These are phyloP conservation scores for Hippocampus mohnikei DNA, from an alignment of 2,113 vertebrate genomes.

Conservation along the genomic window DNA sequence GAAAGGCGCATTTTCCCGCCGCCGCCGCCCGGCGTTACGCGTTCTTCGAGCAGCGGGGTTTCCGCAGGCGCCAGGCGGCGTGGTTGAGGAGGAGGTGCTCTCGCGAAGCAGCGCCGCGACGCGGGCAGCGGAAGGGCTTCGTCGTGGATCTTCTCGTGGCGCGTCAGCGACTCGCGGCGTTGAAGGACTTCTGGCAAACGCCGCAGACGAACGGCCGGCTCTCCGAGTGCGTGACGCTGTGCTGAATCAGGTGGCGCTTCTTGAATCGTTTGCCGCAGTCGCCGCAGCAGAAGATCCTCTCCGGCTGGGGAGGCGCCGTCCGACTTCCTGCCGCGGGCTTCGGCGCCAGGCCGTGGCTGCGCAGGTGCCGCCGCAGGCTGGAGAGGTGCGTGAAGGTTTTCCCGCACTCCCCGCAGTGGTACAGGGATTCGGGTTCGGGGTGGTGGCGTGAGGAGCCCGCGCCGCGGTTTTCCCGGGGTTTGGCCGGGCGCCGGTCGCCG, in stretches of 20 bases:
- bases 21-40: constrained; percentile 29
- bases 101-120: constrained; percentile 87
- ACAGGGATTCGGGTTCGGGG: constrained; percentile 69
- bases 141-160: constrained; percentile 88
- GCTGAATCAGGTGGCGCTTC: constrained; percentile 89
- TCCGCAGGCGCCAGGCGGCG: constrained; percentile 79
- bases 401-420: constrained; percentile 77
- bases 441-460: constrained; percentile 53
- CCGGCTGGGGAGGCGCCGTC: constrained; percentile 72
- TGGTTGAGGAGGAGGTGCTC: constrained; percentile 87
- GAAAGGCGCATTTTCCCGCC: constrained; percentile 57
- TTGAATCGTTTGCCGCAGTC: constrained; percentile 91
- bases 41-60: constrained; percentile 64
- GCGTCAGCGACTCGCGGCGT: constrained; percentile 86
- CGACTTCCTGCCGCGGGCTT: constrained; percentile 58
- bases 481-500: constrained; percentile 68
- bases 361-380: constrained; percentile 74
- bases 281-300: constrained; percentile 77
- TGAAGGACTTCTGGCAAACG: constrained; percentile 86
- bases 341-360: constrained; percentile 71
- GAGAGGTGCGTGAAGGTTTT: constrained; percentile 78
- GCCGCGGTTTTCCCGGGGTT: constrained; percentile 58
- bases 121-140: constrained; percentile 84
- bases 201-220: constrained; percentile 84
- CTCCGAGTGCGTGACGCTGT: constrained; percentile 89